A percentile compares a stretch with the other conserved stretches of the same genome.
These are phyloP conservation scores for Panagrolaimus sp. DNA, from an alignment of 1,140 invertebrate species.

Conservation along the genomic window DNA sequence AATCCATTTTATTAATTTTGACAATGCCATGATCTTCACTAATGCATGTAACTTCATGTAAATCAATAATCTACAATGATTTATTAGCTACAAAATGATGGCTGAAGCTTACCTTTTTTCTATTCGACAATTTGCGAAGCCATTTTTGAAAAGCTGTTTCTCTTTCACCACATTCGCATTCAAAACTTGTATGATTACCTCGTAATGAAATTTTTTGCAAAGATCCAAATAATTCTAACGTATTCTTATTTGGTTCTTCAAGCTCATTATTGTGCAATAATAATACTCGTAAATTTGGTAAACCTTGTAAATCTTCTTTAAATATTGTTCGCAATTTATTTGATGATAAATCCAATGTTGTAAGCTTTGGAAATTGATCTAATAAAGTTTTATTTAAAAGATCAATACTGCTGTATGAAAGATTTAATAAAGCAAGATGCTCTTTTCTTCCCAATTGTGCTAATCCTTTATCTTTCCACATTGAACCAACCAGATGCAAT, in stretches of 20 bases:
- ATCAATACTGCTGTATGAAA: conserved; percentile 9
- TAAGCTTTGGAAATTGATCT: conserved; percentile 6
- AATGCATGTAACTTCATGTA: neutral
- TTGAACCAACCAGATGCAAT: neutral
- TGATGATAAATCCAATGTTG: neutral
- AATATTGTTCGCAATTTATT: neutral
- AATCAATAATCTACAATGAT: neutral
- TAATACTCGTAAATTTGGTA: neutral
- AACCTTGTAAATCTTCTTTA: neutral
- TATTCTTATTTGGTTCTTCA: neutral
- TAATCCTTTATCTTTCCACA: conserved; percentile 14
- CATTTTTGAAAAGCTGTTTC: conserved; percentile 9
- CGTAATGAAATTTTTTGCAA: neutral
- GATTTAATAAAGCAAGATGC: neutral
- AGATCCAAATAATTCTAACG: neutral
- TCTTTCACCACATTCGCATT: conserved; percentile 4
- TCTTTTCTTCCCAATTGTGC: conserved; percentile 10
- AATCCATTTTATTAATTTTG: neutral
- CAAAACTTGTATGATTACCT: conserved; percentile 12
- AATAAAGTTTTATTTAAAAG: conserved; percentile 3
- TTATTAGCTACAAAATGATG: neutral
- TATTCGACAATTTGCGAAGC: neutral
- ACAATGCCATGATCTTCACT: neutral
- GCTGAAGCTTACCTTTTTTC: neutral
- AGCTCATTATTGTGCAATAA: conserved; percentile 9